Conservation (phyloP, 2,888 invertebrate species). For the Ichneumoninae sp. region DNA sequence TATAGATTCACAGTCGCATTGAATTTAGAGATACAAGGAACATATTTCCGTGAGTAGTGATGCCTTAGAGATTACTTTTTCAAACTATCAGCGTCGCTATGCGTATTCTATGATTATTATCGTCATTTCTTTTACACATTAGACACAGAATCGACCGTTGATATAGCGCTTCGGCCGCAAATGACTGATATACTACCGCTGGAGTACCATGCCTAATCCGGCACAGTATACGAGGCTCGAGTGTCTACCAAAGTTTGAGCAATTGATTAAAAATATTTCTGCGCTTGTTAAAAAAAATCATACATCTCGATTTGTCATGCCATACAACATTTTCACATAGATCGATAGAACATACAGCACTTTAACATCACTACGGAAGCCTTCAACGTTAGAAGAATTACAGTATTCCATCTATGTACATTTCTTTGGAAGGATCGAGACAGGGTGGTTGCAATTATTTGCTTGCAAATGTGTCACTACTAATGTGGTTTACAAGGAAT, state of each 20-base stretch:
- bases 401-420: constrained; percentile 37
- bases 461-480: constrained; percentile 43
- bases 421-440: constrained; percentile 59
- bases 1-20: not conserved
- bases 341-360: not conserved
- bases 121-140: constrained; percentile 24
- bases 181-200: constrained; percentile 9
- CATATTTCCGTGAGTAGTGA: constrained; percentile 14
- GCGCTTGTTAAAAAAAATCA: constrained; percentile 9
- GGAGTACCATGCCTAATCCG: constrained; percentile 31
- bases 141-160: constrained; percentile 23
- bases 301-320: not conserved
- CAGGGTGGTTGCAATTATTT: constrained; percentile 42
- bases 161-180: not conserved
- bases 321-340: not conserved
- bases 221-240: not conserved
- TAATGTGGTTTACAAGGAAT: constrained; percentile 17
- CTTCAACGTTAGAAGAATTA: constrained; percentile 3
- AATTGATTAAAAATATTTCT: constrained; percentile 29
- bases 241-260: constrained; percentile 39
- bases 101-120: constrained; percentile 13
- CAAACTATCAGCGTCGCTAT: not conserved
- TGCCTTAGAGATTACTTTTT: not conserved
- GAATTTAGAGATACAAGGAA: constrained; percentile 1
- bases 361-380: constrained; percentile 8